Conservation (phyloP, 2,888 invertebrate species). For the Acleris holmiana region DNA sequence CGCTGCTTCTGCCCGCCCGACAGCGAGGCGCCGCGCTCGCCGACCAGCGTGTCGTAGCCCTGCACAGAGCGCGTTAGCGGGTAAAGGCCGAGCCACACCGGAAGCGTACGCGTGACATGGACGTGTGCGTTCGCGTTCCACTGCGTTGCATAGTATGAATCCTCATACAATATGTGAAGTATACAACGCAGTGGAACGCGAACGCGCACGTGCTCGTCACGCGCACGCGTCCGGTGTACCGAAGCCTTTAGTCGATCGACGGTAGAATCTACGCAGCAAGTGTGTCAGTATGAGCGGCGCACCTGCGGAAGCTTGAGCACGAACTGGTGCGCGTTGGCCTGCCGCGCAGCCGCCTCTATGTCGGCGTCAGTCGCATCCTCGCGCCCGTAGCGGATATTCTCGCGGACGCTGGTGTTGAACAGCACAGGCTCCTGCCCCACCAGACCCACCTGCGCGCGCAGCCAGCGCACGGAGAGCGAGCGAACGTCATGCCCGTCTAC, state of each 20-base stretch:
- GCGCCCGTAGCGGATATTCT: constrained; percentile 91
- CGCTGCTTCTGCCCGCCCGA: constrained; percentile 96
- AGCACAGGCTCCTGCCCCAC: constrained; percentile 93
- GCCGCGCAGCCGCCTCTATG: constrained; percentile 86
- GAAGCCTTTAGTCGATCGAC: neutral
- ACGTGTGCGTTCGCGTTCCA: too few species aligned
- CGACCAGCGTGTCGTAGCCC: constrained; percentile 92
- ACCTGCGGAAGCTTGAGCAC: constrained; percentile 86
- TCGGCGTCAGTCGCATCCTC: constrained; percentile 83
- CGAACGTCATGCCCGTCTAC: constrained; percentile 85
- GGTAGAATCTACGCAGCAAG: neutral
- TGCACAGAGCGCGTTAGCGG: constrained; percentile 46
- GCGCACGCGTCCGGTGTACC: too few species aligned
- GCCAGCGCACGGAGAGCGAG: constrained; percentile 87
- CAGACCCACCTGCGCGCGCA: constrained; percentile 89
- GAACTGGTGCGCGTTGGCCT: constrained; percentile 88
- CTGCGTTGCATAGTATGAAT: too few species aligned
- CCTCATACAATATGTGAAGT: too few species aligned
- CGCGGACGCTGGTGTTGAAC: constrained; percentile 89
- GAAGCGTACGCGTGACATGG: too few species aligned
- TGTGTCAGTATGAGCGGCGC: neutral
- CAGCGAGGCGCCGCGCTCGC: constrained; percentile 91
- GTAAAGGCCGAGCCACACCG: too few species aligned
- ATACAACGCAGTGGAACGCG: too few species aligned
- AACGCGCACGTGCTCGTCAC: too few species aligned